Base-by-base conservation (phyloP, 2,888 invertebrate genomes). In the Melanargia galathea region DNA sequence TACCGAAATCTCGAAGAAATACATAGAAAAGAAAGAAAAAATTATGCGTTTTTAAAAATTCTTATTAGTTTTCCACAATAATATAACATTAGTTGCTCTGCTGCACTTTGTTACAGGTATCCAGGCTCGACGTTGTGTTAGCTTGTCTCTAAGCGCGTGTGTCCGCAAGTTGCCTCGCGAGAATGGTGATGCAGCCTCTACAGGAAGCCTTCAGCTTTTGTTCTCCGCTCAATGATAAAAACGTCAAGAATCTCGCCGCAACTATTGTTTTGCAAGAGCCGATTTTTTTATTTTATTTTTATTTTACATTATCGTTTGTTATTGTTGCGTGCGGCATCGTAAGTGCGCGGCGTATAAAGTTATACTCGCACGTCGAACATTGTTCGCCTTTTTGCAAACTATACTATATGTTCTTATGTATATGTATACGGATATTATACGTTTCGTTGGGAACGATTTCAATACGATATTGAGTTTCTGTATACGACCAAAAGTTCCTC, bases 131-230 rank as follows among this genome's bases (percentile, higher is more conserved):
- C 8, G n/a, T 2, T 6, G 26, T 8, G 63, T 33, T 72, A 30
- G 0, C 35, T 38, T 52, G 46, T 33, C 60, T 0, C 0, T 0
- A 2, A 0, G 38, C 0, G 75, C 61, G 78, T 82, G 70, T 79
- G 82, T 82, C 69, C 57, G 26, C 74, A 79, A 64, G 52, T 59
- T 51, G 64, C 61, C 58, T 79, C 83, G 78, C 89, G 80, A 82
- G 88, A 89, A 89, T 90, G 88, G 89, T 90, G 90, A 90, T 90
- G 85, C 84, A 78, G 84, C 76, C 75, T 83, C 87, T 86, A 89
- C 90, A 90, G 90, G 89, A 90, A 90, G 90, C 86, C 82, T 81
- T 81, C 81, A 80, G 82, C 90, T 88, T 90, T 90, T 90, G 90
- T 90, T 90, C 89, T 87, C 82, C 72, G 76, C 80, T 80, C 73